Evolutionary conservation across 1,140 invertebrate species (phyloP).

Genomic region (Himalopsyche phryganea): DNA sequence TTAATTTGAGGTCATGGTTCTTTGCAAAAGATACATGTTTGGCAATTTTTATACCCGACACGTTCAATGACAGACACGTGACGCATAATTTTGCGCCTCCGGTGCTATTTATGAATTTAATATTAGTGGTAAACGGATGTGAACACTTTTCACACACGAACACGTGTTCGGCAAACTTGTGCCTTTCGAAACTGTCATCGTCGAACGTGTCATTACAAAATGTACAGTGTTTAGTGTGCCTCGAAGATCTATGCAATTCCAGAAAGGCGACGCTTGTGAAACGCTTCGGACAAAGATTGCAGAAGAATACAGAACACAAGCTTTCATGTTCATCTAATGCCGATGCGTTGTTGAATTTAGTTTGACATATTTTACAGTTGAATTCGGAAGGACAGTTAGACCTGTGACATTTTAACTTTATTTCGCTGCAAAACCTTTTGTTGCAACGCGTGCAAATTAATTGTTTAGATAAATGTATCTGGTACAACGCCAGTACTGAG

Average conservation of each 20-base stretch:
- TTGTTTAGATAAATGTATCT: too few species aligned
- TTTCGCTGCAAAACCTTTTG: slow-evolving; percentile 3
- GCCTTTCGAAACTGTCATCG: not conserved
- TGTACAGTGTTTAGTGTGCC: not conserved
- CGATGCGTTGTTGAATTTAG: not conserved
- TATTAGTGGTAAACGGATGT: too few species aligned
- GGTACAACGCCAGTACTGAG: too few species aligned
- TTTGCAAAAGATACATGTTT: too few species aligned
- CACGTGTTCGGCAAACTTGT: slow-evolving; percentile 1
- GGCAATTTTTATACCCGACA: too few species aligned
- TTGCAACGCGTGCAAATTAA: slow-evolving; percentile 3
- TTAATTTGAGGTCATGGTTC: too few species aligned
- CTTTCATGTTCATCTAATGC: not conserved
- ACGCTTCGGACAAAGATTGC: slow-evolving; percentile 9
- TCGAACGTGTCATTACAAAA: slow-evolving; percentile 3
- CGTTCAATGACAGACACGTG: too few species aligned
- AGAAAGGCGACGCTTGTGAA: slow-evolving; percentile 6
- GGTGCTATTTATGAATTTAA: too few species aligned
- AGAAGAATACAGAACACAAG: slow-evolving; percentile 8
- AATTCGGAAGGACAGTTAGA: not conserved
- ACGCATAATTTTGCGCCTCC: too few species aligned
- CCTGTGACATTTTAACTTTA: not conserved
- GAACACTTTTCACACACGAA: slow-evolving; percentile 5
- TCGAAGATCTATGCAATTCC: not conserved
- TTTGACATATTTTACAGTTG: slow-evolving; percentile 3